Evolutionary conservation across 2,113 vertebrate genomes (phyloP), one percentile per base, ranked within the genome.

Genomic region (Pteruthius melanotis): DNA sequence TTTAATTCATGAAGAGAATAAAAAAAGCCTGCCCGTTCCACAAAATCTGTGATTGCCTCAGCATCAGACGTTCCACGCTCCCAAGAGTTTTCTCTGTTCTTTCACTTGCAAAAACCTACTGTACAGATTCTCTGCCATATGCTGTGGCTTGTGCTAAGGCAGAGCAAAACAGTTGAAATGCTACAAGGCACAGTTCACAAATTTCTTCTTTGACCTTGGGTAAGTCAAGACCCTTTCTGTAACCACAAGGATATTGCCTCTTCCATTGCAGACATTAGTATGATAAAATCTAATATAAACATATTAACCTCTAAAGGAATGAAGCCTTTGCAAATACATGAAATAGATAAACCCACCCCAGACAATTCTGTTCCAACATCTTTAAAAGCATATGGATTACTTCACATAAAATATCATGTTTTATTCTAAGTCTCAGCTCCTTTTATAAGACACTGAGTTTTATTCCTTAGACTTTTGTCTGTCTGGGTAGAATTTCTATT

Each of bases 1-100:
- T 92, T 90, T 93, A 90, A 83, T 49, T 88, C 45, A 35, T 18
- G 90, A 61, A 76, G 66, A 69, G 59, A 90, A 68, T 74, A 80
- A 87, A 93, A 96, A 94, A 90, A 83, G 39, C 26, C 23, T n/a
- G 50, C 54, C 30, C 92, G 79, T 92, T 90, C 63, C 68, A 92
- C 78, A 95, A 90, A 94, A 90, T 35, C 92, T 77, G 92, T 61
- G 75, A 90, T 15, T 90, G 93, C 79, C 66, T 95, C 79, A 94
- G 89, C 79, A 93, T 85, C 88, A 92, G 84, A 76, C 82, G 19
- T 72, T 42, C 79, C 87, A 27, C 45, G 65, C 75, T 94, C 79
- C 66, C 53, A 61, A 80, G 87, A 93, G 71, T 61, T 50, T 93
- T 76, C 88, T 84, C 70, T 77, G 53, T 69, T 94, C 90, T 90